Percentiles rank a stretch among this genome's conserved stretches.
Conservation (phyloP, 2,797 vertebrate species). For the Myotis planiceps region DNA sequence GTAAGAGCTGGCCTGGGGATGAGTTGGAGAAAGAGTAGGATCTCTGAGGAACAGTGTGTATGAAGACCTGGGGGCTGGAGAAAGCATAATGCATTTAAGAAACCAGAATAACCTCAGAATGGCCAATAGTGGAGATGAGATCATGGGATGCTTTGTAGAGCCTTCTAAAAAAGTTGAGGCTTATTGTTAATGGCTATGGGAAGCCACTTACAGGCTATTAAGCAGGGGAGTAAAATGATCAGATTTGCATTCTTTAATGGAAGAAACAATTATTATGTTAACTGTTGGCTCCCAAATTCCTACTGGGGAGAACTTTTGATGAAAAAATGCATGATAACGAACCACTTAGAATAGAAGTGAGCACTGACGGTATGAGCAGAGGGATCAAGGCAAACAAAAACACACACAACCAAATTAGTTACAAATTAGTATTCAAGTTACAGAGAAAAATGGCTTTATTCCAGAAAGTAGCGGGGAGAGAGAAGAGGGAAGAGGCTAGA, state of each 20-base stretch:
- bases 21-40: neutral
- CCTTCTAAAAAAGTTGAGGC: neutral
- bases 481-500: neutral
- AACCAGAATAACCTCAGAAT: neutral
- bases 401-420: neutral
- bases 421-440: neutral
- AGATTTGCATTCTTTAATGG: neutral
- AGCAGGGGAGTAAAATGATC: neutral
- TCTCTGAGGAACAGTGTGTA: neutral
- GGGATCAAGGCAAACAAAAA: neutral
- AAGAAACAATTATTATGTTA: neutral
- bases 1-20: neutral
- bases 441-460: neutral
- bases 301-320: neutral
- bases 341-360: neutral
- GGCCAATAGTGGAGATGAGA: neutral
- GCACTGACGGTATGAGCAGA: neutral
- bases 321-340: neutral
- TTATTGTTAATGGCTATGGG: neutral
- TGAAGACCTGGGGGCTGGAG: neutral
- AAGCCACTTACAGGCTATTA: neutral
- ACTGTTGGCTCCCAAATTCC: neutral
- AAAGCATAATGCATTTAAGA: neutral
- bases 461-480: neutral
- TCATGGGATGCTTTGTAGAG: neutral